Conservation (phyloP, 2,797 vertebrate genomes). For the Artibeus lituratus region DNA sequence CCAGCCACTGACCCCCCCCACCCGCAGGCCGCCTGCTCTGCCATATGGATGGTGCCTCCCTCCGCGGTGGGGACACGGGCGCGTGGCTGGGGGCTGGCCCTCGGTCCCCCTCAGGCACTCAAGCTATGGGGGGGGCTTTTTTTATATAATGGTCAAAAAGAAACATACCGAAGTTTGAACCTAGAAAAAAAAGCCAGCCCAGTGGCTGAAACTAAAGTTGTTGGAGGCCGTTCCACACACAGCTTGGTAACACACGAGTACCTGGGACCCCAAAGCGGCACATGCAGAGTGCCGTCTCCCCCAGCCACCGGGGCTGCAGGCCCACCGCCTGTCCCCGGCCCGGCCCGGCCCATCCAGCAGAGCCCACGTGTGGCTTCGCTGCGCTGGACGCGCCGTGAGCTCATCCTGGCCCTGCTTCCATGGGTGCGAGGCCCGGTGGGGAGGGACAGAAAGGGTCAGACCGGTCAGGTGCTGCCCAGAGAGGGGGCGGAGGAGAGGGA, state of each 20-base stretch:
- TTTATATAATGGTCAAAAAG: background rate
- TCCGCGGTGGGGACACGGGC: background rate
- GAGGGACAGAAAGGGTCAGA: rapidly evolving
- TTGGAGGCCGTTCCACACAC: background rate
- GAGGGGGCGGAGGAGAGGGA: too few relatives aligned
- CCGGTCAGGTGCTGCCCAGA: rapidly evolving
- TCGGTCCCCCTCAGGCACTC: background rate
- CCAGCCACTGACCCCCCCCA: rapidly evolving
- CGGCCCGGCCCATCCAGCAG: too few relatives aligned
- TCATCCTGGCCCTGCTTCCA: background rate
- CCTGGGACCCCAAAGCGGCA: background rate
- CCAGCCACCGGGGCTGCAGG: rapidly evolving
- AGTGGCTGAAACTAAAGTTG: background rate
- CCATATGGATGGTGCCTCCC: background rate
- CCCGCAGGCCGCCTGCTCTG: background rate
- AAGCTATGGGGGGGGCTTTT: background rate
- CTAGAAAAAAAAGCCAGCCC: background rate
- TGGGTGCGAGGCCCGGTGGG: background rate
- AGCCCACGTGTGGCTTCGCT: rapidly evolving
- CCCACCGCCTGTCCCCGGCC: background rate
- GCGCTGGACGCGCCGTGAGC: background rate
- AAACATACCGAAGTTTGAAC: background rate
- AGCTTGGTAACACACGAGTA: rapidly evolving
- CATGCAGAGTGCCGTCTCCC: rapidly evolving
- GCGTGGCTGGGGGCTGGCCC: background rate